phyloP scores from a whole-genome alignment of 1,140 invertebrate genomes.

The Chrysomallon squamiferum region DNA sequence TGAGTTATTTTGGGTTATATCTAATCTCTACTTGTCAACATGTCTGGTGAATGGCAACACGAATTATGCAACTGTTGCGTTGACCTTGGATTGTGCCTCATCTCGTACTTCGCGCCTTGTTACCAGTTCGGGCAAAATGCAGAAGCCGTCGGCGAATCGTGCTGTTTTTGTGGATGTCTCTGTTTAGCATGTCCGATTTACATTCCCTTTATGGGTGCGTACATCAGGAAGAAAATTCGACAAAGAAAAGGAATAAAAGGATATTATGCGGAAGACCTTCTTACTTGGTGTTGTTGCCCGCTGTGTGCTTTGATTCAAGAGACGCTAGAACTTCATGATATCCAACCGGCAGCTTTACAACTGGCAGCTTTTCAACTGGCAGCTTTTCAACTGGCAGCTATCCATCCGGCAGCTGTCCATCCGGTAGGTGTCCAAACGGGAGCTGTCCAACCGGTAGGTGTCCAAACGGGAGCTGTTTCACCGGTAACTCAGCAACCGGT shows the following conservation, averaged over 20 bases:
- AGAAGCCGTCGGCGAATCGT: constrained; percentile 56
- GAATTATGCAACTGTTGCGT: constrained; percentile 58
- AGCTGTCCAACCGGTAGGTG: too few relatives aligned
- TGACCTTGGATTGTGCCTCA: constrained; percentile 54
- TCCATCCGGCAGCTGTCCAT: too few relatives aligned
- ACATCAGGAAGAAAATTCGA: constrained; percentile 58
- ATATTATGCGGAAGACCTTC: constrained; percentile 41
- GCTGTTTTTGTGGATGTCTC: constrained; percentile 48
- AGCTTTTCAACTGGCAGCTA: too few relatives aligned
- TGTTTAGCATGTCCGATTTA: constrained; percentile 45
- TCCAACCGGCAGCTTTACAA: constrained; percentile 21
- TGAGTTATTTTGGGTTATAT: too few relatives aligned
- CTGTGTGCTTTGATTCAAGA: constrained; percentile 56
- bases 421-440: too few relatives aligned
- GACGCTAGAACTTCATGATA: constrained; percentile 52
- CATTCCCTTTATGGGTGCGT: constrained; percentile 35
- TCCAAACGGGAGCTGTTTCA: too few relatives aligned
- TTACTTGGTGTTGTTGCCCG: constrained; percentile 50
- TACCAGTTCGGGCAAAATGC: constrained; percentile 59
- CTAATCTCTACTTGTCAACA: too few relatives aligned
- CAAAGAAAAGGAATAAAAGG: constrained; percentile 54
- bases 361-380: too few relatives aligned
- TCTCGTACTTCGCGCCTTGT: constrained; percentile 57
- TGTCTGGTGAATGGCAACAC: constrained; percentile 54
- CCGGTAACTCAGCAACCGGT: too few relatives aligned